Conservation (phyloP, 2,113 vertebrate genomes). For the Nyctibius bracteatus region DNA sequence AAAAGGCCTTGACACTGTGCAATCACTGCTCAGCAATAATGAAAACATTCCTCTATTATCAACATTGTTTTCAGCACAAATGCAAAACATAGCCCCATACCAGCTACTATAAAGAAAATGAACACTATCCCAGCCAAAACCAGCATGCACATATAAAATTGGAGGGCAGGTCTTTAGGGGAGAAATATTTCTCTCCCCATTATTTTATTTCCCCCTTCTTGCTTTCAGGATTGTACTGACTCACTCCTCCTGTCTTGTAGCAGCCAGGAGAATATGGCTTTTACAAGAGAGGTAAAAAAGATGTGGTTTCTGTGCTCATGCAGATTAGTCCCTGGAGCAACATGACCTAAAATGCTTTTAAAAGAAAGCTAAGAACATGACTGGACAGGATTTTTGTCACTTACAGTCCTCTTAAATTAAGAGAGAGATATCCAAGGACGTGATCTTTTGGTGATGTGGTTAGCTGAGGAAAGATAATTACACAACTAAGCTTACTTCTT, state of each 20-base stretch:
- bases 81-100: no score
- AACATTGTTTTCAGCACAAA: no score
- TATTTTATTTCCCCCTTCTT: not conserved
- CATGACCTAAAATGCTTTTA: not conserved
- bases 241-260: not conserved
- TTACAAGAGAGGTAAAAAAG: not conserved
- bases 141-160: not conserved
- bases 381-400: not conserved
- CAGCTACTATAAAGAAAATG: no score
- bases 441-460: not conserved
- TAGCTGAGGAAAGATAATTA: not conserved
- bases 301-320: not conserved
- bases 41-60: no score
- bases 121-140: no score
- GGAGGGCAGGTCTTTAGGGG: not conserved
- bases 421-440: not conserved
- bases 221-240: not conserved
- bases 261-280: not conserved
- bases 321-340: not conserved
- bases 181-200: not conserved
- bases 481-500: not conserved
- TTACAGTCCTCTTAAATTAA: not conserved
- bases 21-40: no score
- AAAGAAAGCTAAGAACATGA: not conserved
- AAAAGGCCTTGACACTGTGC: no score